Base-by-base conservation (phyloP, 2,113 vertebrate species). In the Caranx melampygus region DNA sequence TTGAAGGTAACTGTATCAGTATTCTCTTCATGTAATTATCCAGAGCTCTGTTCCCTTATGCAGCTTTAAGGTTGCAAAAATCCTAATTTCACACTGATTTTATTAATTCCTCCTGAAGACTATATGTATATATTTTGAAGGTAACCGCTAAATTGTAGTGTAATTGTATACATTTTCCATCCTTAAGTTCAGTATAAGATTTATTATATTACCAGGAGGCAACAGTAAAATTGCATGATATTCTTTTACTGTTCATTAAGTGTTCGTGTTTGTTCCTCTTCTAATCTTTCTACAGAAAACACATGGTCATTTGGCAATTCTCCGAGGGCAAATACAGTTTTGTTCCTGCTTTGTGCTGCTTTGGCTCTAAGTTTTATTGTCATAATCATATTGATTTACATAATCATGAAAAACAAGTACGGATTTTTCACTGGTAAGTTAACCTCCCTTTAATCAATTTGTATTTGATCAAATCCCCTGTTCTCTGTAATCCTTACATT, bases 351-450 rank as follows among this genome's bases (percentile, higher is more conserved):
- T 49, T 73, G 1, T 58, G 42, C 15, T 51, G 78, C 0, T 68
- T 52, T 81, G 68, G 68, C 68, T 52, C 2, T 73, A 51, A 62
- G 59, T 66, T n/a, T 61, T 65, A n/a, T 55, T n/a, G 5, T 79
- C 0, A 75, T 72, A 65, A 66, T 0, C 31, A 16, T 49, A 16
- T 49, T 86, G 26, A 31, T 68, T 18, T 62, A 64, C 35, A 51
- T 31, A 33, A 1, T 66, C 44, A 70, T 66, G 74, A 75, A 66
- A 26, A 67, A 68, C 2, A 15, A 37, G 4, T 64, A 3, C 3
- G 2, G 8, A 4, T 35, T 31, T 0, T 75, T 0, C 5, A 42
- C 51, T n/a, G 78, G 83, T 81, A 72, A 79, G 26, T 12, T 9
- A 69, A 60, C 7, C 13, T 2, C 8, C 16, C 20, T 59, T 45